Evolutionary conservation across 2,113 vertebrate species (phyloP).

Genomic region (Hydrochoerus hydrochaeris): DNA sequence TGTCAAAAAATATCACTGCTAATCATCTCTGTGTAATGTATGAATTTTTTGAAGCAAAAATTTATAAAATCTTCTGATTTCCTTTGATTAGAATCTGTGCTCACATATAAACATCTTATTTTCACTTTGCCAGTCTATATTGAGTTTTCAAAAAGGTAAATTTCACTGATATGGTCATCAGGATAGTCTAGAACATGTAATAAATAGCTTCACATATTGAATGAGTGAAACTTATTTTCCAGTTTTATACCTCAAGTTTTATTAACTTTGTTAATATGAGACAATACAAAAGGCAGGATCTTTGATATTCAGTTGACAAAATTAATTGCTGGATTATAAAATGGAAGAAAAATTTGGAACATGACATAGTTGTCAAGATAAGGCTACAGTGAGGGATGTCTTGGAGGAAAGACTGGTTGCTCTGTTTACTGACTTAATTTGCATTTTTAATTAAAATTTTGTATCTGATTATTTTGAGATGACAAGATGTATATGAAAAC

Average conservation of each 20-base stretch:
- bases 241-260: constrained; percentile 12
- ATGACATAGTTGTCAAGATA: neutral
- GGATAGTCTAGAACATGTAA: neutral
- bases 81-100: neutral
- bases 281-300: neutral
- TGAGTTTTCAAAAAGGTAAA: neutral
- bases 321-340: neutral
- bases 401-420: neutral
- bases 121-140: constrained; percentile 21
- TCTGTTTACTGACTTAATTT: neutral
- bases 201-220: neutral
- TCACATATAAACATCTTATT: neutral
- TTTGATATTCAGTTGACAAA: neutral
- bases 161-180: neutral
- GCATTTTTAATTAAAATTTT: neutral
- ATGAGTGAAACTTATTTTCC: neutral
- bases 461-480: neutral
- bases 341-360: neutral
- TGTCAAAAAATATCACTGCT: neutral
- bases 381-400: neutral
- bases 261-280: constrained; percentile 14
- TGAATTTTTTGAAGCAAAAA: neutral
- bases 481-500: neutral
- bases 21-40: neutral
- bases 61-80: neutral